Evolutionary conservation across 2,113 vertebrate genomes (phyloP).

Genomic region (Amphilophus citrinellus): DNA sequence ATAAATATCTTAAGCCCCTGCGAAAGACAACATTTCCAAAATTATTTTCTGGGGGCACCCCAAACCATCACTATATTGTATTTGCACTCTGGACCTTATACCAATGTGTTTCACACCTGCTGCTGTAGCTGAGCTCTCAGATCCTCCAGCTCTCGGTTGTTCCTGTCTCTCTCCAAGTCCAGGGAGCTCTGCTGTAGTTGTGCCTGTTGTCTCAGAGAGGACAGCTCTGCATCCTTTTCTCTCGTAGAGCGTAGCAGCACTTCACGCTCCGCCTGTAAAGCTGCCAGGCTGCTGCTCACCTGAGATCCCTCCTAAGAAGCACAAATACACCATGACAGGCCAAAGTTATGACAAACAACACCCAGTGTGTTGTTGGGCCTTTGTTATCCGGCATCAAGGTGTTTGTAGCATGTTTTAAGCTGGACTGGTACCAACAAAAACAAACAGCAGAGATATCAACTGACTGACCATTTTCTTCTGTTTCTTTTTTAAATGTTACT

Average conservation of each 20-base stretch:
- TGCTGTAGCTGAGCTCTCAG: slow-evolving; percentile 82
- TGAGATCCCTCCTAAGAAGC: slow-evolving; percentile 75
- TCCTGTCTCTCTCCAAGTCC: slow-evolving; percentile 72
- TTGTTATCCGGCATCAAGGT: too few relatives aligned
- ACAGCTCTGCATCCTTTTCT: slow-evolving; percentile 74
- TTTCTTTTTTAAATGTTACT: too few relatives aligned
- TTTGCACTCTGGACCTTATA: neutral
- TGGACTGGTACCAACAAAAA: too few relatives aligned
- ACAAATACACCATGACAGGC: neutral
- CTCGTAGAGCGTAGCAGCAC: slow-evolving; percentile 59
- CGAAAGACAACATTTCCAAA: neutral
- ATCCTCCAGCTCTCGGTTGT: slow-evolving; percentile 68
- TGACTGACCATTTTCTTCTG: too few relatives aligned
- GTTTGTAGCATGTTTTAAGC: too few relatives aligned
- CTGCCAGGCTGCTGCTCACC: slow-evolving; percentile 64
- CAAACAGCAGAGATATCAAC: too few relatives aligned
- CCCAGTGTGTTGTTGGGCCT: too few relatives aligned
- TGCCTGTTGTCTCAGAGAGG: slow-evolving; percentile 71
- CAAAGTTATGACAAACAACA: neutral
- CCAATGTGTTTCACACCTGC: slow-evolving; percentile 70
- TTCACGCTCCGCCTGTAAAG: slow-evolving; percentile 83
- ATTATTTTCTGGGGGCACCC: neutral
- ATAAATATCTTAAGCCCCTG: neutral
- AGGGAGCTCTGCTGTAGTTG: slow-evolving; percentile 72
- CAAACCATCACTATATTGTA: neutral